Evolutionary conservation across 2,113 vertebrate species (phyloP).

Genomic region (Sinosuthora webbiana): DNA sequence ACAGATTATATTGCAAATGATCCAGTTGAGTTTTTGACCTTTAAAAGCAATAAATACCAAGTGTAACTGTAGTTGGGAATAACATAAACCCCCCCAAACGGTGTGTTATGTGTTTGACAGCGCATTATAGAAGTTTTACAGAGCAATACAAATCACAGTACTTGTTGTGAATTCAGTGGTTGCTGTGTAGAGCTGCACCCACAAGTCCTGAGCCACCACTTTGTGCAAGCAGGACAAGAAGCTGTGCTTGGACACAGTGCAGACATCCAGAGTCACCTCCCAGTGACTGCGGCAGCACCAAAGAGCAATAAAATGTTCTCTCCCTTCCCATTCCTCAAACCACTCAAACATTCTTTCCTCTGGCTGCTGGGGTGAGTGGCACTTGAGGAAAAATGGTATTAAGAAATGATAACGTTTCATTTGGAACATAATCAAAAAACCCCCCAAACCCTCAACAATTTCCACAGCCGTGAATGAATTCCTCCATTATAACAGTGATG

Average conservation of each 20-base stretch:
- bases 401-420: not conserved
- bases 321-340: not conserved
- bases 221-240: not conserved
- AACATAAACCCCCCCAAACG: not conserved
- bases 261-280: not conserved
- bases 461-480: not conserved
- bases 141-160: not conserved
- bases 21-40: not conserved
- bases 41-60: not conserved
- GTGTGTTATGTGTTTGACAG: not conserved
- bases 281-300: not conserved
- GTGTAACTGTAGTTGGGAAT: not conserved
- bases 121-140: not conserved
- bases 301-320: not conserved
- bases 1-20: not conserved
- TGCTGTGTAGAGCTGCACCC: not conserved
- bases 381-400: not conserved
- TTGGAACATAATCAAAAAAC: not conserved
- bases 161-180: not conserved
- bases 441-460: not conserved
- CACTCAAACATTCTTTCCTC: not conserved
- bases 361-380: not conserved
- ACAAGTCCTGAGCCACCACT: not conserved
- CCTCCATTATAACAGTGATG: not conserved
- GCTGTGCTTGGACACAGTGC: fast-evolving